Percentiles rank a stretch among this genome's conserved stretches.
Conservation (phyloP, 2,113 vertebrate species). For the Zootoca vivipara region DNA sequence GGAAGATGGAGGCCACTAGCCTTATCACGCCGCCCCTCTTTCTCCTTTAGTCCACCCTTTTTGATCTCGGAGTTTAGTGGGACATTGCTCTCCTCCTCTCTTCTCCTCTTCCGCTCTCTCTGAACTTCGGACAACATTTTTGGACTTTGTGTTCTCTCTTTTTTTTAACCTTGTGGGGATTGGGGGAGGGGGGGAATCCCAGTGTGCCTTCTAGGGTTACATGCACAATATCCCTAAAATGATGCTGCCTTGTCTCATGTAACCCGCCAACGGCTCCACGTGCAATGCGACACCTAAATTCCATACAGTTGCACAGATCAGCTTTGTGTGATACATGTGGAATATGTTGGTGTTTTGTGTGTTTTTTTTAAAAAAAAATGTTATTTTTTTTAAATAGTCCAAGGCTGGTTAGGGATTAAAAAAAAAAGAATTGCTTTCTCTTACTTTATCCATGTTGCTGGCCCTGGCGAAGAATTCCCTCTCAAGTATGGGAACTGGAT, state of each 20-base stretch:
- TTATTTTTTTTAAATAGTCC: background rate
- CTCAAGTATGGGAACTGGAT: background rate
- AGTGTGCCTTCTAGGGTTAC: constrained; percentile 62
- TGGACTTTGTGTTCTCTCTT: constrained; percentile 3
- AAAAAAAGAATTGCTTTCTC: background rate
- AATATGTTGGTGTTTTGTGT: background rate
- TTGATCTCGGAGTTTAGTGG: background rate
- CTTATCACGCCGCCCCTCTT: background rate
- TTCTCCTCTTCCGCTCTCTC: background rate
- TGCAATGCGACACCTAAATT: constrained; percentile 11
- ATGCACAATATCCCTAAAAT: constrained; percentile 36
- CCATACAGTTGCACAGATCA: constrained; percentile 6
- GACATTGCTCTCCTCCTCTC: constrained; percentile 6
- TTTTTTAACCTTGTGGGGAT: background rate
- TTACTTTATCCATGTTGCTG: background rate
- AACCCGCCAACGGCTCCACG: background rate
- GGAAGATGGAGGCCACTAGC: background rate
- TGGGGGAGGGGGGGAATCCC: constrained; percentile 13
- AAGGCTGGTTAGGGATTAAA: background rate
- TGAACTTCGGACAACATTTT: background rate
- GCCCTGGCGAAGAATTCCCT: background rate
- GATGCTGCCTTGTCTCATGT: background rate
- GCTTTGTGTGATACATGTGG: background rate
- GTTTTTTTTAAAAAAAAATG: background rate
- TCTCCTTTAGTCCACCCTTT: background rate